Conservation (phyloP, 1,140 invertebrate species). For the Drosophila watanabei region DNA sequence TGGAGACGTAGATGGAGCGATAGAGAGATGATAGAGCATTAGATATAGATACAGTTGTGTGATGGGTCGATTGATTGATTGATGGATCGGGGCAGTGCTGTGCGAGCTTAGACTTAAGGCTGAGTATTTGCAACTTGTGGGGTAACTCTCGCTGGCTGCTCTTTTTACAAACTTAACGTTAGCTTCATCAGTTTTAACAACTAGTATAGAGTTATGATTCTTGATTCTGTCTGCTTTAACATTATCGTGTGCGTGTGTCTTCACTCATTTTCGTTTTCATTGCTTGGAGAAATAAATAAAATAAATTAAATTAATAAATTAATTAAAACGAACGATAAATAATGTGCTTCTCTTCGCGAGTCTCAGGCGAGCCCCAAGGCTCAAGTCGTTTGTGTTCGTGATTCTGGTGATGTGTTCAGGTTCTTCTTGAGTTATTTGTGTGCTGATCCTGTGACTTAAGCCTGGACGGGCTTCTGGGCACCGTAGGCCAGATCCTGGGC, state of each 20-base stretch:
- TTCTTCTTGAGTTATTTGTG: slow-evolving; percentile 31
- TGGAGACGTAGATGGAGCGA: slow-evolving; percentile 15
- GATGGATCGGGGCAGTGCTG: slow-evolving; percentile 32
- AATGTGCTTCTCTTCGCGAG: slow-evolving; percentile 72
- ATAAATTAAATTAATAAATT: slow-evolving; percentile 85
- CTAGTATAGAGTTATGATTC: slow-evolving; percentile 58
- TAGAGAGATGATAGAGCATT: slow-evolving; percentile 36
- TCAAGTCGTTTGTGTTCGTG: slow-evolving; percentile 64
- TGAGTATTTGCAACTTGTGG: slow-evolving; percentile 73
- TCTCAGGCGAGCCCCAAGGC: slow-evolving; percentile 57
- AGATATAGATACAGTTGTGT: slow-evolving; percentile 41
- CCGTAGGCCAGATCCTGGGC: slow-evolving; percentile 91
- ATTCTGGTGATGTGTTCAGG: slow-evolving; percentile 29
- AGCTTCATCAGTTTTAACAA: slow-evolving; percentile 66
- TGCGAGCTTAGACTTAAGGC: slow-evolving; percentile 75
- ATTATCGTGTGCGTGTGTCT: slow-evolving; percentile 39
- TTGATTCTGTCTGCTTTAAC: slow-evolving; percentile 42
- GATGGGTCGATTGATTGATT: slow-evolving; percentile 12
- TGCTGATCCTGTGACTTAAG: slow-evolving; percentile 55
- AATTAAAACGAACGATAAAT: slow-evolving; percentile 85
- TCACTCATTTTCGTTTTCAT: slow-evolving; percentile 47
- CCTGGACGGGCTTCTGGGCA: slow-evolving; percentile 88
- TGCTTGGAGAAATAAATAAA: slow-evolving; percentile 80
- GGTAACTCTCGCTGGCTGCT: slow-evolving; percentile 70
- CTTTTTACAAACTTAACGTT: slow-evolving; percentile 77